Conservation (phyloP, 2,797 vertebrate species). For the Alectoris magna region DNA sequence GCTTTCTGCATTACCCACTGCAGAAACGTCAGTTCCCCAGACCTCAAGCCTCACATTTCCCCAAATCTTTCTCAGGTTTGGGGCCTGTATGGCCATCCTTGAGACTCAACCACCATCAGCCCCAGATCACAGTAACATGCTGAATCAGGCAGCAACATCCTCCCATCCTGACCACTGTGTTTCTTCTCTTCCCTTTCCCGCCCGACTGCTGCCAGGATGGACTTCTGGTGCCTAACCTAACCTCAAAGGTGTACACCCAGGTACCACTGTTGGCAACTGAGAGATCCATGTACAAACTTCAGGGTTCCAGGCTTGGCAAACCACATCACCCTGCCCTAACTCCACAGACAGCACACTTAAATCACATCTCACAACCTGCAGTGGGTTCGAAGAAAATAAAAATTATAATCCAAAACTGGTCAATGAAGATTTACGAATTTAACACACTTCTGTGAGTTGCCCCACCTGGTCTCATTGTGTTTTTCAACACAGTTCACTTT, state of each 20-base stretch:
- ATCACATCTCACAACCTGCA: background rate
- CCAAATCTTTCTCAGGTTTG: background rate
- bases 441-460: background rate
- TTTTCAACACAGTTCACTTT: background rate
- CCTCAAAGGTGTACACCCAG: rapidly evolving
- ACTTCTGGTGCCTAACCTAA: rapidly evolving
- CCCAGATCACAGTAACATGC: background rate
- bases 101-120: background rate
- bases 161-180: rapidly evolving
- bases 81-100: rapidly evolving
- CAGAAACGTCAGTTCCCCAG: rapidly evolving
- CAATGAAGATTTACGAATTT: rapidly evolving
- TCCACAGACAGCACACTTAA: background rate
- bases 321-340: background rate
- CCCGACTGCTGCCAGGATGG: rapidly evolving
- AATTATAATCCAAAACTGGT: background rate
- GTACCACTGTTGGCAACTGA: rapidly evolving
- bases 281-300: background rate
- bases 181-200: background rate
- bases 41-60: background rate
- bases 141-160: background rate
- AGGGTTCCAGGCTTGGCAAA: background rate
- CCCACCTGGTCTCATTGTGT: background rate
- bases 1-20: rapidly evolving
- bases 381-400: background rate